A percentile compares a stretch with the other conserved stretches of the same genome.
Evolutionary conservation across 1,140 invertebrate species (phyloP).

Genomic region (Zaprionus tsacasi): DNA sequence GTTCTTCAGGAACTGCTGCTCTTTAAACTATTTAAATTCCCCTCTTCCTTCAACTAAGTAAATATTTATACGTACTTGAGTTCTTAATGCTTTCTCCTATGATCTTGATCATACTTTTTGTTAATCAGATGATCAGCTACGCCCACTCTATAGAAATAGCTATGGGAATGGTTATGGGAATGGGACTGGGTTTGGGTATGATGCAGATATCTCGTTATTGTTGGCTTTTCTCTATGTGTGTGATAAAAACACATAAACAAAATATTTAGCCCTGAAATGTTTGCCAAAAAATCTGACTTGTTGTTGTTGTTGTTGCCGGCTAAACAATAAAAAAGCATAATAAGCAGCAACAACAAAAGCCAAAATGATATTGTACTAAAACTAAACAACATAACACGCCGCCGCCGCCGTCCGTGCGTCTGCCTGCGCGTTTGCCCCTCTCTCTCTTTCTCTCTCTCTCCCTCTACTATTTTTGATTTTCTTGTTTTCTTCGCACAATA

Average conservation of each 20-base stretch:
- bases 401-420: constrained; percentile 14
- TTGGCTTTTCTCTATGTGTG: constrained; percentile 16
- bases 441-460: constrained; percentile 14
- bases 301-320: constrained; percentile 57
- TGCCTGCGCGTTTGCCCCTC: constrained; percentile 43
- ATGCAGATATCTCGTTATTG: constrained; percentile 36
- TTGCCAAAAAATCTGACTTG: constrained; percentile 72
- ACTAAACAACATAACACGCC: constrained; percentile 74
- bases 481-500: constrained; percentile 72
- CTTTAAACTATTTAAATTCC: too few species aligned
- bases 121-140: constrained; percentile 41
- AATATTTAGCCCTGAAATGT: constrained; percentile 82
- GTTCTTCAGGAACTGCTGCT: too few species aligned
- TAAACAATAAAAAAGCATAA: constrained; percentile 26
- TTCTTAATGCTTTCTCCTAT: constrained; percentile 23
- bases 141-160: constrained; percentile 16
- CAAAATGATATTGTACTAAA: constrained; percentile 69
- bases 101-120: constrained; percentile 21
- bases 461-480: constrained; percentile 17
- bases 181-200: too few species aligned
- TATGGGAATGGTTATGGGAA: too few species aligned
- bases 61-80: constrained; percentile 37
- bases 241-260: constrained; percentile 78
- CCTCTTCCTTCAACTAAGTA: constrained; percentile 11
- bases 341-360: constrained; percentile 48